phyloP scores from a whole-genome alignment of 2,113 vertebrate species.

The Colistium nudipinnis region DNA sequence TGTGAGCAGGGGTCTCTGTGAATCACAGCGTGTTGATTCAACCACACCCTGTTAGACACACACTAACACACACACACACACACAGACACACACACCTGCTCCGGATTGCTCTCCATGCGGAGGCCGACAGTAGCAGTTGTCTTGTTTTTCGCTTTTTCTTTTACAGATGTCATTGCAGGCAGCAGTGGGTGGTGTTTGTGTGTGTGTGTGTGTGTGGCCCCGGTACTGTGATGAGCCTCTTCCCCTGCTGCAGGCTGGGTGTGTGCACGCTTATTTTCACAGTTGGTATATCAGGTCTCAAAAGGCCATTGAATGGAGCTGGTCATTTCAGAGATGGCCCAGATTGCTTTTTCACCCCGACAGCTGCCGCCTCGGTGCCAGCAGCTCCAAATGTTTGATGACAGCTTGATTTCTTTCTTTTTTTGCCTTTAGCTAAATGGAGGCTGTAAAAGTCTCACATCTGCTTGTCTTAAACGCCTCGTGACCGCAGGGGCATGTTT shows the following conservation, averaged over 20 bases:
- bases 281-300: conserved; percentile 65
- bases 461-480: neutral
- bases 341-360: conserved; percentile 39
- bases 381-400: conserved; percentile 32
- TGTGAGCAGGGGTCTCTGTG: neutral
- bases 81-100: conserved; percentile 63
- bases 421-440: conserved; percentile 21
- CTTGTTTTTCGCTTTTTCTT: conserved; percentile 49
- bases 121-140: conserved; percentile 66
- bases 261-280: conserved; percentile 70
- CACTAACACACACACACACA: conserved; percentile 23
- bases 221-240: conserved; percentile 36
- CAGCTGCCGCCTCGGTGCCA: conserved; percentile 57
- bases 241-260: conserved; percentile 39
- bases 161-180: conserved; percentile 47
- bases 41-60: conserved; percentile 31
- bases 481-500: neutral
- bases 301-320: conserved; percentile 47
- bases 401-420: conserved; percentile 52
- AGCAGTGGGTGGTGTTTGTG: conserved; percentile 52
- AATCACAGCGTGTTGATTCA: conserved; percentile 55
- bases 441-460: conserved; percentile 27
- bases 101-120: conserved; percentile 15
- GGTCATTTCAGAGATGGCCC: conserved; percentile 49
- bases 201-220: conserved; percentile 61